phyloP scores from a whole-genome alignment of 2,113 vertebrate species.

The Corydoras sp. region DNA sequence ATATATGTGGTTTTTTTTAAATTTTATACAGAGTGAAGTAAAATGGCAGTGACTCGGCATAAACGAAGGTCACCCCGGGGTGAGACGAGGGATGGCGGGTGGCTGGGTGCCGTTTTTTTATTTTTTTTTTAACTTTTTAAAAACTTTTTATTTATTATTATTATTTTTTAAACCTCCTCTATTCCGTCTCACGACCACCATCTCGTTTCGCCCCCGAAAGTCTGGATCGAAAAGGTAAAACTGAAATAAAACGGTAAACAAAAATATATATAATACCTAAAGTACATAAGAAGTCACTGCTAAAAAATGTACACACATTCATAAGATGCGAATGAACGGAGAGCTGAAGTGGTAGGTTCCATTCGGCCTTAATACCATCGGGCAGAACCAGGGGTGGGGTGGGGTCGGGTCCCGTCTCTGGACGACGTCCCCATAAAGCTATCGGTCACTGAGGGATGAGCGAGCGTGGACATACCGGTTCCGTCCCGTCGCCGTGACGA shows the following conservation, averaged over 20 bases:
- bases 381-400: conserved; percentile 50
- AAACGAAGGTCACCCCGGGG: conserved; percentile 65
- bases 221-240: conserved; percentile 61
- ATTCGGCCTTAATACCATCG: conserved; percentile 60
- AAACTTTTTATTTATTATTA: too few relatives aligned
- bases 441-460: conserved; percentile 57
- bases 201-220: conserved; percentile 62
- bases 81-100: conserved; percentile 53
- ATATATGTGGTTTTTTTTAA: conserved; percentile 78
- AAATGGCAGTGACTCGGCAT: conserved; percentile 76
- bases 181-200: conserved; percentile 53
- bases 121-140: too few relatives aligned
- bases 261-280: conserved; percentile 65
- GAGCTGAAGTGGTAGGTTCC: conserved; percentile 69
- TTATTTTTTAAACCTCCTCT: conserved; percentile 38
- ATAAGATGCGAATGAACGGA: conserved; percentile 67
- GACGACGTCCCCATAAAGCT: conserved; percentile 58
- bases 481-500: too few relatives aligned
- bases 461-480: too few relatives aligned
- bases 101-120: conserved; percentile 55
- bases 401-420: conserved; percentile 58
- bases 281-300: conserved; percentile 70
- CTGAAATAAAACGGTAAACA: conserved; percentile 30
- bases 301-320: conserved; percentile 75
- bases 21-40: conserved; percentile 76